A percentile compares a stretch with the other conserved stretches of the same genome.
Conservation (phyloP, 2,888 invertebrate species). For the Ennomos erosarius region DNA sequence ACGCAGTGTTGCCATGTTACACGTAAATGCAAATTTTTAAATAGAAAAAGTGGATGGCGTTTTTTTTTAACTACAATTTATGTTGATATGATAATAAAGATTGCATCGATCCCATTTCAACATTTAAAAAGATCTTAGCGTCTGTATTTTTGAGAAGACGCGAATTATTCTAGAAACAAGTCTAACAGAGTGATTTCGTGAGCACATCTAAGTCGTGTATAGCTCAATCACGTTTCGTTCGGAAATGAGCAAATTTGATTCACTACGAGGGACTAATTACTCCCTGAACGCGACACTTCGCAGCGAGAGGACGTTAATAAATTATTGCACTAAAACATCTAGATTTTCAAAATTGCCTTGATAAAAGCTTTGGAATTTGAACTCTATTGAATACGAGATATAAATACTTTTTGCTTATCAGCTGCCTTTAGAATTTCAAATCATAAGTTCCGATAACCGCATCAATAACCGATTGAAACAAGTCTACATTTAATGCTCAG, state of each 20-base stretch:
- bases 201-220: conserved; percentile 35
- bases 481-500: conserved; percentile 28
- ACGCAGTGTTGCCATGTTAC: conserved; percentile 35
- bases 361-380: conserved; percentile 26
- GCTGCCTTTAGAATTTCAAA: conserved; percentile 30
- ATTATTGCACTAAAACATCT: conserved; percentile 31
- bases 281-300: conserved; percentile 17
- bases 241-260: conserved; percentile 30
- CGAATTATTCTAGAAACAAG: conserved; percentile 20
- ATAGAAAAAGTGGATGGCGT: conserved; percentile 45
- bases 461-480: conserved; percentile 10
- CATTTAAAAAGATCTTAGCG: conserved; percentile 29
- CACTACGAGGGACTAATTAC: conserved; percentile 12
- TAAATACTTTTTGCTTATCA: conserved; percentile 27
- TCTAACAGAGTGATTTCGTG: conserved; percentile 28
- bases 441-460: conserved; percentile 22
- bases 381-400: conserved; percentile 22
- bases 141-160: conserved; percentile 17
- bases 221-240: conserved; percentile 16
- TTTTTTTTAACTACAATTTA: conserved; percentile 40
- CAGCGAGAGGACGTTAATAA: conserved; percentile 23
- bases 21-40: conserved; percentile 43
- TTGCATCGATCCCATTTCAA: conserved; percentile 55
- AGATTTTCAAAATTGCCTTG: conserved; percentile 21
- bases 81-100: conserved; percentile 59